phyloP scores from a whole-genome alignment of 2,113 vertebrate genomes.

The Herpetotheres cachinnans region DNA sequence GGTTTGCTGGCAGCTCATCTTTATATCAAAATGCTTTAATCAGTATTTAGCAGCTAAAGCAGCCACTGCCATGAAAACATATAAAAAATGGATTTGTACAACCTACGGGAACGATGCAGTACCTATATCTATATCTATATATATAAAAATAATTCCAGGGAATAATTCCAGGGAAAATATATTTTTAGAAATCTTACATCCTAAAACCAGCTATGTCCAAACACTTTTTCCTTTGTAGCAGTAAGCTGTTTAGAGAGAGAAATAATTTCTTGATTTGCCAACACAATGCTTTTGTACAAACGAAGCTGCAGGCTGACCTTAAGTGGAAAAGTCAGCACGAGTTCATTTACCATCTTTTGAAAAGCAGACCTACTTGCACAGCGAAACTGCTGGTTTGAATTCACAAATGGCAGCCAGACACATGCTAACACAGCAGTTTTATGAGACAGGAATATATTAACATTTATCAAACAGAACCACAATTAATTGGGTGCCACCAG shows the following conservation, averaged over 20 bases:
- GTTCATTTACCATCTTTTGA: not conserved
- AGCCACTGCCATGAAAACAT: not conserved
- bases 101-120: not conserved
- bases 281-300: not conserved
- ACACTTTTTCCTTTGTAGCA: not conserved
- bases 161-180: not conserved
- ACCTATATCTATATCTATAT: too few species aligned
- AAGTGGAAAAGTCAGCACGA: not conserved
- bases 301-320: not conserved
- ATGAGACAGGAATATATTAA: not conserved
- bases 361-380: not conserved
- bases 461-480: slow-evolving; percentile 12
- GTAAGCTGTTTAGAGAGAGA: not conserved
- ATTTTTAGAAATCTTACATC: not conserved
- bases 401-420: slow-evolving; percentile 24
- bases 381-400: not conserved
- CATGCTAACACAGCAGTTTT: slow-evolving; percentile 11
- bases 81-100: not conserved
- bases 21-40: not conserved
- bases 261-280: not conserved
- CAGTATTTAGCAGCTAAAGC: not conserved
- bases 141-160: not conserved
- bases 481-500: slow-evolving; percentile 19
- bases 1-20: not conserved
- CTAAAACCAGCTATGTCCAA: not conserved